A percentile compares a stretch with the other conserved stretches of the same genome.
phyloP scores from a whole-genome alignment of 1,140 invertebrate genomes.

The Druon quercuslanigerum region DNA sequence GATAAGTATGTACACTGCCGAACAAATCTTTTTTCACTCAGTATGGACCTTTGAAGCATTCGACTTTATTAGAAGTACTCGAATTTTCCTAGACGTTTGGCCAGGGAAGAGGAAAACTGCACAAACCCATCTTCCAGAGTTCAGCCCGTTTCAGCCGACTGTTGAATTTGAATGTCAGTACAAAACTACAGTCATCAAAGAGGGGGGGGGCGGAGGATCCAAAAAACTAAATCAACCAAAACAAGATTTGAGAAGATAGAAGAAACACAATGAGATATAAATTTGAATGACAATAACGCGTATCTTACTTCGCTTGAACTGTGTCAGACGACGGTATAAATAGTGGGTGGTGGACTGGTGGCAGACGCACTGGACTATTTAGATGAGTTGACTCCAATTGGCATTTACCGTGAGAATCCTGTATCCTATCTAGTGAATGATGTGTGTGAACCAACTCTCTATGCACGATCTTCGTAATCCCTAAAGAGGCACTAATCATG shows the following conservation, averaged over 20 bases:
- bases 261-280: neutral
- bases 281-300: slow-evolving; percentile 23
- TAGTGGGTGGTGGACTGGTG: slow-evolving; percentile 36
- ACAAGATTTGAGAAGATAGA: neutral
- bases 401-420: slow-evolving; percentile 69
- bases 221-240: neutral
- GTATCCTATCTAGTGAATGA: slow-evolving; percentile 47
- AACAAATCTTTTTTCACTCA: too few species aligned
- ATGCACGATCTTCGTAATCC: slow-evolving; percentile 20
- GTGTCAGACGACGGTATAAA: slow-evolving; percentile 32
- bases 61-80: too few species aligned
- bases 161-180: too few species aligned
- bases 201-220: neutral
- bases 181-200: too few species aligned
- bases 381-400: slow-evolving; percentile 72
- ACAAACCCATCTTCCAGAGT: too few species aligned
- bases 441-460: slow-evolving; percentile 48
- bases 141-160: too few species aligned
- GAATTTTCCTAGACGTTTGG: too few species aligned
- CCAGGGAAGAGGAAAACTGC: too few species aligned
- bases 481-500: slow-evolving; percentile 49
- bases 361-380: slow-evolving; percentile 64
- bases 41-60: too few species aligned
- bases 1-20: too few species aligned
- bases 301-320: neutral